Evolutionary conservation across 2,797 vertebrate genomes (phyloP).

Genomic region (Carduelis carduelis): DNA sequence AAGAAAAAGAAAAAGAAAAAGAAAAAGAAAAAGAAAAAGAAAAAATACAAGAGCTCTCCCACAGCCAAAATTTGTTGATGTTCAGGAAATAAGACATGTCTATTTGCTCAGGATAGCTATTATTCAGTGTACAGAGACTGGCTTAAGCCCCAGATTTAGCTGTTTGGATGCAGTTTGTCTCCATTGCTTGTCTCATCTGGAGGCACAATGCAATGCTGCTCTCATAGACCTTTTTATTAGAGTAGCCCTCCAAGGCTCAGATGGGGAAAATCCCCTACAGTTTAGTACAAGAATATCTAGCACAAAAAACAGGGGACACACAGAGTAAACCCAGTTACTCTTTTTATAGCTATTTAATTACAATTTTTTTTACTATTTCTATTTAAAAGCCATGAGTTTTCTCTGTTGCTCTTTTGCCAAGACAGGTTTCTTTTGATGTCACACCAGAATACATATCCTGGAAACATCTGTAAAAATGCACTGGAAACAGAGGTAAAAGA

Average conservation of each 20-base stretch:
- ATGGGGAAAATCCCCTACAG: not conserved
- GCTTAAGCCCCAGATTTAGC: not conserved
- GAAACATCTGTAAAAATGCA: not conserved
- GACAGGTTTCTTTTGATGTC: not conserved
- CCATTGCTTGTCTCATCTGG: not conserved
- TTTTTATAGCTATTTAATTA: not conserved
- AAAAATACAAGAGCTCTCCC: no score
- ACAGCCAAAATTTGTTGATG: not conserved
- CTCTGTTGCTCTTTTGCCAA: not conserved
- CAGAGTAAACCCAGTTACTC: not conserved
- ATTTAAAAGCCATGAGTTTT: not conserved
- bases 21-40: fast-evolving
- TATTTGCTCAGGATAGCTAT: not conserved
- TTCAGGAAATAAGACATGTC: not conserved
- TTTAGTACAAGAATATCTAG: not conserved
- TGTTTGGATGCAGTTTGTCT: not conserved
- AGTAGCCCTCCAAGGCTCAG: not conserved
- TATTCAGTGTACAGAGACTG: not conserved
- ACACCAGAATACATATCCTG: not conserved
- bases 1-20: no score
- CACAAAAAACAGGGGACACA: not conserved
- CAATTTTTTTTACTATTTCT: not conserved
- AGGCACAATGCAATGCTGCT: not conserved
- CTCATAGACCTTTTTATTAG: not conserved
- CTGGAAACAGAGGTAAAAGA: not conserved